Evolutionary conservation across 1,140 invertebrate species (phyloP), one percentile per base, ranked within the genome.

Genomic region (Eufriesea mexicana): DNA sequence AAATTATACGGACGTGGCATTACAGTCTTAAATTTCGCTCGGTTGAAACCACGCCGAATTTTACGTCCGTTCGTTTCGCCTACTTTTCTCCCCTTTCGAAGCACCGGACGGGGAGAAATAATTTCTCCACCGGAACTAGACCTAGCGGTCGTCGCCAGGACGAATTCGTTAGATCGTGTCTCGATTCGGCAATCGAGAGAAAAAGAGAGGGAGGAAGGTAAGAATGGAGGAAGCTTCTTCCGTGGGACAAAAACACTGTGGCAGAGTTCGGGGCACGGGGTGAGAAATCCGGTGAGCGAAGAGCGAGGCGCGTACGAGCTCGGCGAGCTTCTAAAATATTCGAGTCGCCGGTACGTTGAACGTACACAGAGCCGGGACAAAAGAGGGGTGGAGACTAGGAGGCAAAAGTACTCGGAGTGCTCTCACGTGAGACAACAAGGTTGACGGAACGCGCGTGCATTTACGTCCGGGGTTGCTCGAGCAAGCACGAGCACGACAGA

Each of bases 371-470:
- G 28, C 7, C 72, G 23, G 28, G 28, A 82, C 64, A 86, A 66
- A 78, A 49, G 67, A 16, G 47, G 51, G 28, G 47, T 6, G 73
- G 18, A 66, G 66, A 59, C 51, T 28, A 64, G 59, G 70, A 62
- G 61, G 55, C 68, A 75, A 83, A 85, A 85, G 84, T 80, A 67
- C 77, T 47, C 45, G 66, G 72, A 89, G 82, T 86, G 87, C 77
- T 86, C 83, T 90, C 74, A 76, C 84, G 84, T 67, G 83, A 88
- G 84, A 89, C 89, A 88, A 90, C 83, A 83, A 90, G 86, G 80
- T 88, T 85, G 83, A 79, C 84, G 78, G 75, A 85, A 89, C 76
- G 84, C 84, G 88, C 79, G 86, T 79, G 81, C 83, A 89, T 89
- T 88, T 86, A 84, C 79, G 84, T 80, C 75, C 72, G 42, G 49